Conservation (phyloP, 2,888 invertebrate genomes). For the Rotaria macrura region DNA sequence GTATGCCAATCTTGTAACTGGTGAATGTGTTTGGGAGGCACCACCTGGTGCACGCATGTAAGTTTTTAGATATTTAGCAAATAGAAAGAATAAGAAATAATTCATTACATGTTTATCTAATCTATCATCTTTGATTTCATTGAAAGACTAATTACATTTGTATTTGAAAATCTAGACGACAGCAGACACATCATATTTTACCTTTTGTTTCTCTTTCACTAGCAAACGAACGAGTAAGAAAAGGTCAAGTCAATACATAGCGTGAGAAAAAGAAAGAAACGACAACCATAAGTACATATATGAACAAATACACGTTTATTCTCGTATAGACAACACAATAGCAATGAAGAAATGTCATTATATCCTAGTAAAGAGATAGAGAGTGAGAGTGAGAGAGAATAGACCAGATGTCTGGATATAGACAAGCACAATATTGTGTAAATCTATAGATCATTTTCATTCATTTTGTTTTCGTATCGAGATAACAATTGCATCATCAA, state of each 20-base stretch:
- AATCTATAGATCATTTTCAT: background rate
- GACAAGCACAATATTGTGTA: background rate
- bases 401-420: background rate
- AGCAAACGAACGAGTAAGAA: background rate
- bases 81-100: no score
- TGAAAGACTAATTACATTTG: no score
- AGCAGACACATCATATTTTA: background rate
- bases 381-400: no score
- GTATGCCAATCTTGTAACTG: constrained; percentile 95
- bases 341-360: constrained; percentile 10
- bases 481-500: no score
- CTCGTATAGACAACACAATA: no score
- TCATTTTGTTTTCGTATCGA: background rate
- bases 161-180: background rate
- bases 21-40: constrained; percentile 97
- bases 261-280: background rate
- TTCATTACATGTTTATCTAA: no score
- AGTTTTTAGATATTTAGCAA: no score
- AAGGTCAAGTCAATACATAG: background rate
- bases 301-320: background rate
- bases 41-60: constrained; percentile 60
- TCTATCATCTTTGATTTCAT: no score
- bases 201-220: constrained; percentile 12
- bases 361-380: background rate
- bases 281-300: background rate